Percentiles rank a stretch among this genome's conserved stretches.
Evolutionary conservation across 2,113 vertebrate genomes (phyloP).

Genomic region (Dinomys branickii): DNA sequence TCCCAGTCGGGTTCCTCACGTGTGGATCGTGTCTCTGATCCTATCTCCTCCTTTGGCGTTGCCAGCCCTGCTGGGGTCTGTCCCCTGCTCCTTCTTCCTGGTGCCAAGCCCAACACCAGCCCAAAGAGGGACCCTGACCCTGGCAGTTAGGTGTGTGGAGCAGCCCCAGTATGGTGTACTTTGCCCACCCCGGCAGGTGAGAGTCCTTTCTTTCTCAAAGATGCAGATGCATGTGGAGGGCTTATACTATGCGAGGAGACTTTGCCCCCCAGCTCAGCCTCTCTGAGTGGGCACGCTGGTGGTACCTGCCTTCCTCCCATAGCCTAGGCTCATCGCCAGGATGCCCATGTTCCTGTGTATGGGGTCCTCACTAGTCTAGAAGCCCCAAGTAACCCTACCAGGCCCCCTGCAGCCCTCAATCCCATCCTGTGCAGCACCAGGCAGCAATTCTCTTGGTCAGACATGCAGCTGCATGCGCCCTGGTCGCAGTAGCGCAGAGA

Average conservation of each 20-base stretch:
- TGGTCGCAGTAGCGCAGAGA: not conserved
- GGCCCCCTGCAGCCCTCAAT: no score
- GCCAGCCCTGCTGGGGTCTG: no score
- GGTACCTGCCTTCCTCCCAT: not conserved
- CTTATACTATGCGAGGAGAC: rapidly evolving
- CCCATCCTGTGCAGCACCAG: not conserved
- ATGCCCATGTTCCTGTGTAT: not conserved
- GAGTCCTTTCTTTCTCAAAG: rapidly evolving
- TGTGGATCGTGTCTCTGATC: not conserved
- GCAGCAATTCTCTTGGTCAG: rapidly evolving
- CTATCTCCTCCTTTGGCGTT: rapidly evolving
- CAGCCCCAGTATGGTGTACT: rapidly evolving
- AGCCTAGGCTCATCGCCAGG: not conserved
- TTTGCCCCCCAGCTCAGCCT: no score
- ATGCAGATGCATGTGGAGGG: not conserved
- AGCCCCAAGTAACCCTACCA: rapidly evolving
- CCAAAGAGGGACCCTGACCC: not conserved
- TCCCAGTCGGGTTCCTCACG: not conserved
- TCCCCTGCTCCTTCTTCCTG: rapidly evolving
- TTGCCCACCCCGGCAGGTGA: rapidly evolving
- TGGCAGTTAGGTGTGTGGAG: rapidly evolving
- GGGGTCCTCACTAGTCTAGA: rapidly evolving
- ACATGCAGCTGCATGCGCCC: rapidly evolving
- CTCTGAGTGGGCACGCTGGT: rapidly evolving
- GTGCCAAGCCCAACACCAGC: not conserved